phyloP scores from a whole-genome alignment of 1,140 invertebrate genomes.

The Drosophila tsacasi region DNA sequence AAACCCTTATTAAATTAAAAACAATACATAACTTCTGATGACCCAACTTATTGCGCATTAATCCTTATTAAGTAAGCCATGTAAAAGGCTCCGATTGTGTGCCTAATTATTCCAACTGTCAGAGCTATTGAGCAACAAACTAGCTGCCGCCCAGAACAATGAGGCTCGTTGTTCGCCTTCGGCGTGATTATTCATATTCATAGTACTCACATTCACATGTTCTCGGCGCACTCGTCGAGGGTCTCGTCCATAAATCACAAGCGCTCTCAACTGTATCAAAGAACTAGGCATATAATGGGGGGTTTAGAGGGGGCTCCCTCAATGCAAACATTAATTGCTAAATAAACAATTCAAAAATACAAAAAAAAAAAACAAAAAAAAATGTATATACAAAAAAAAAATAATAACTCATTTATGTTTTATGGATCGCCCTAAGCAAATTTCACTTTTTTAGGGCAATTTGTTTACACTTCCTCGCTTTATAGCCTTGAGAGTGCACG shows the following conservation, averaged over 20 bases:
- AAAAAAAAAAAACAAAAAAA: constrained; percentile 6
- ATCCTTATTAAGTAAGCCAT: constrained; percentile 19
- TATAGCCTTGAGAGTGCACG: constrained; percentile 16
- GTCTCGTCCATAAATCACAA: constrained; percentile 71
- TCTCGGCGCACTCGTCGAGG: constrained; percentile 42
- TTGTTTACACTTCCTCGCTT: constrained; percentile 39
- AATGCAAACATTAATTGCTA: constrained; percentile 54
- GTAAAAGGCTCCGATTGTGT: constrained; percentile 49
- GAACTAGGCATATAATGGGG: constrained; percentile 51
- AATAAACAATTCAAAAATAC: constrained; percentile 50
- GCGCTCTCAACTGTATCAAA: constrained; percentile 72
- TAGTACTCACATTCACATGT: constrained; percentile 30
- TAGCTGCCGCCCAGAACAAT: constrained; percentile 49
- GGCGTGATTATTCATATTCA: constrained; percentile 43
- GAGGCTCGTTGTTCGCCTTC: constrained; percentile 60
- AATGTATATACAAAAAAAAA: constrained; percentile 14
- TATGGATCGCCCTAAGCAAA: constrained; percentile 39
- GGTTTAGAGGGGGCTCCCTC: neutral
- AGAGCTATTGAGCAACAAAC: constrained; percentile 37
- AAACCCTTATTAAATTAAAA: neutral
- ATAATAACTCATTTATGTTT: constrained; percentile 50
- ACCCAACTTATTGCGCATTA: constrained; percentile 45
- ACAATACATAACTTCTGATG: constrained; percentile 3
- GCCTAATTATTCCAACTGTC: constrained; percentile 40
- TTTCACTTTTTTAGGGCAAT: constrained; percentile 48